Percentiles rank a stretch among this genome's conserved stretches.
These are phyloP conservation scores for Nyctereutes procyonoides DNA, from an alignment of 2,113 vertebrate genomes.

Conservation along the genomic window DNA sequence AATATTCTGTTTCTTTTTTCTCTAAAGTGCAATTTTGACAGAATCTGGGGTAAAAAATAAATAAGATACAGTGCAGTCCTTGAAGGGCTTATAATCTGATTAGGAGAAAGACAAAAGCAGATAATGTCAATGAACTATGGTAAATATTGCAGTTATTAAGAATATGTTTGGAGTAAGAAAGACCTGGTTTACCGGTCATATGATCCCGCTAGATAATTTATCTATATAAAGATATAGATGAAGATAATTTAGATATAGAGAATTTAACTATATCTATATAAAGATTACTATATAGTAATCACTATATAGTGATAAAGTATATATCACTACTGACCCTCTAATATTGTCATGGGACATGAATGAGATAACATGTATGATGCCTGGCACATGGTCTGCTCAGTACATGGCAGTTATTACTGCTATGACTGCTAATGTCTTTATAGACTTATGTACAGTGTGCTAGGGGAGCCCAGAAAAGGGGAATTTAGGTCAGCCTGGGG, in stretches of 20 bases:
- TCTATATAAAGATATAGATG: not conserved
- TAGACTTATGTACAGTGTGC: not conserved
- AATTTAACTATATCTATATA: too few species aligned
- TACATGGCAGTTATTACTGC: not conserved
- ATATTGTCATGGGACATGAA: not conserved
- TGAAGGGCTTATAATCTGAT: conserved; percentile 13
- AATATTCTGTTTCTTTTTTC: not conserved
- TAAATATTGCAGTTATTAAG: not conserved
- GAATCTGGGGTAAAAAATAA: not conserved
- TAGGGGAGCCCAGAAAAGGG: not conserved
- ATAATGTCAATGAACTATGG: not conserved
- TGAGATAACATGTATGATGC: not conserved
- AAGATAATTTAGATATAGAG: too few species aligned
- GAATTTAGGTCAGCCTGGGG: not conserved
- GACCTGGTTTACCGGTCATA: not conserved
- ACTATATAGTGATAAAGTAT: too few species aligned
- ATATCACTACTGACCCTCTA: not conserved
- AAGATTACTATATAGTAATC: too few species aligned
- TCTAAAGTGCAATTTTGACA: conserved; percentile 55
- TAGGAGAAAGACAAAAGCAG: conserved; percentile 54
- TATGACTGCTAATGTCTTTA: not conserved
- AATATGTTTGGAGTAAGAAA: conserved; percentile 16
- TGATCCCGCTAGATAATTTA: not conserved
- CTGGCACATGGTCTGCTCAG: not conserved
- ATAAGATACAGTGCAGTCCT: not conserved